Percentiles rank a stretch among this genome's conserved stretches.
Conservation (phyloP, 2,888 invertebrate genomes). For the Chrysomela aeneicollis region DNA sequence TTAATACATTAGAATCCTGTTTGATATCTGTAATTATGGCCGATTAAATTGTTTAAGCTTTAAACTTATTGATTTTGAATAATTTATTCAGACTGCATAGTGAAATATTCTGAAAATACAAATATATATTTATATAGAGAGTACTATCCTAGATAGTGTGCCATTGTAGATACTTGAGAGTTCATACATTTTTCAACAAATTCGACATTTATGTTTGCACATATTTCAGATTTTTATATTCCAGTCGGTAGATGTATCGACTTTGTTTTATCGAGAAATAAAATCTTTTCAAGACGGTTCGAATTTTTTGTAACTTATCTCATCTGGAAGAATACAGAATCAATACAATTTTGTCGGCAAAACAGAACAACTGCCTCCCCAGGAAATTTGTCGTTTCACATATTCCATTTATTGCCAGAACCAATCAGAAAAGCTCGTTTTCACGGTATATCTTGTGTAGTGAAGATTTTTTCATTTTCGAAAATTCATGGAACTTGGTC, state of each 20-base stretch:
- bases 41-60: constrained; percentile 27
- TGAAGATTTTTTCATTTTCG: too few species aligned
- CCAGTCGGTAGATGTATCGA: constrained; percentile 49
- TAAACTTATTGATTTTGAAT: constrained; percentile 46
- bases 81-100: constrained; percentile 34
- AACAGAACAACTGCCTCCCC: too few species aligned
- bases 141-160: constrained; percentile 48
- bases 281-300: constrained; percentile 38
- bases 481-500: too few species aligned
- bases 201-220: constrained; percentile 49
- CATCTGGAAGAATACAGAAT: too few species aligned
- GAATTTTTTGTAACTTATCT: neutral
- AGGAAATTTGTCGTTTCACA: too few species aligned
- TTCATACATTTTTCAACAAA: constrained; percentile 31
- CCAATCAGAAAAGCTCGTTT: too few species aligned
- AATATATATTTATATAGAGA: constrained; percentile 18
- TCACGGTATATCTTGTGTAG: too few species aligned
- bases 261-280: constrained; percentile 46
- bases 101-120: constrained; percentile 12
- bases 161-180: constrained; percentile 53
- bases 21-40: constrained; percentile 31
- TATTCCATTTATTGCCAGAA: too few species aligned
- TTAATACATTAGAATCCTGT: constrained; percentile 31
- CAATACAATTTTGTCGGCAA: too few species aligned
- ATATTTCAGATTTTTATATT: constrained; percentile 56